Evolutionary conservation across 2,797 vertebrate genomes (phyloP), one percentile per base, ranked within the genome.

Genomic region (Sciaenops ocellatus): DNA sequence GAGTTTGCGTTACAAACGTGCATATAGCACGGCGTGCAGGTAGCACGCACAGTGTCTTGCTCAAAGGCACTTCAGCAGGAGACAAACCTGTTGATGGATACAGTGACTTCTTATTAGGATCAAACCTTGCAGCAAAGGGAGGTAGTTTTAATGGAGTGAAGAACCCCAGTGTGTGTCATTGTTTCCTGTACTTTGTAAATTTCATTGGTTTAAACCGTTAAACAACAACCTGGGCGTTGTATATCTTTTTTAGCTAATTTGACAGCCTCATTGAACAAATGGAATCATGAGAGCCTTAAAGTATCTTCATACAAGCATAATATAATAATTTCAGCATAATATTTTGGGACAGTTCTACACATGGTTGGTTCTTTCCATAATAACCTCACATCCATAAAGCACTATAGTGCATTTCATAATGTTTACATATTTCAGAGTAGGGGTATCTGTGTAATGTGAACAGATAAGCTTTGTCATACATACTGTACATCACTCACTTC

Each of bases 381-480:
- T 69, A 55, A 68, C 38, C 51, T 51, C 50, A 51, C 46, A 51
- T 46, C 34, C 34, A 38, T 38, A 38, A 38, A 38, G 34, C 34
- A 9, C 8, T 9, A 38, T 38, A 38, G 34, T 38, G 34, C 18
- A 30, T 70, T 76, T 69, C 41, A 67, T 44, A 16, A 47, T 73
- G 59, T 78, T 75, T 78, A 69, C 28, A 24, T 55, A 6, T 44
- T 51, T 46, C 50, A 51, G 51, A 56, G 50, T 6, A 28, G 52
- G 5, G 52, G 6, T 55, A 55, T 55, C 26, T 55, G 52, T 55
- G 15, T 17, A 55, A 55, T 55, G 52, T 55, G 52, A 28, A 55
- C 42, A 44, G 42, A 44, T 44, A 54, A 54, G 50, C 65, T 64
- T 57, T 71, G n/a, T 44, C 50, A 55, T 41, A 41, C 20, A 24